A percentile compares a stretch with the other conserved stretches of the same genome.
Evolutionary conservation across 1,140 invertebrate genomes (phyloP).

Genomic region (Hydropsyche tenuis): DNA sequence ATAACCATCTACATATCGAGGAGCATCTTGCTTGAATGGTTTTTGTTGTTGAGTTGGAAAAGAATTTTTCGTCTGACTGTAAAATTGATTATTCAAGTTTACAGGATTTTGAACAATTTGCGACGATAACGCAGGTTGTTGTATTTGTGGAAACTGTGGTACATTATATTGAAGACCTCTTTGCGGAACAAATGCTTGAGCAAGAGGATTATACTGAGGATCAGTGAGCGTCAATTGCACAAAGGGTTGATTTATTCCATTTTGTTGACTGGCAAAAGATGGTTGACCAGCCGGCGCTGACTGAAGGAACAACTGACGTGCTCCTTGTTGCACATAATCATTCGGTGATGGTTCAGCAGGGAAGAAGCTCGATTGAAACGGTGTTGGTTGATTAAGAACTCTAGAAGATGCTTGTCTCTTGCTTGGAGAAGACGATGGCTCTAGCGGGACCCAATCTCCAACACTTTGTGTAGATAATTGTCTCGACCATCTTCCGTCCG

Average conservation of each 20-base stretch:
- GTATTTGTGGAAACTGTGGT: constrained; percentile 36
- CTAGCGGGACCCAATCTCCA: constrained; percentile 46
- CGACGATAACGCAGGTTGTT: constrained; percentile 30
- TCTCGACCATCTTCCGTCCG: constrained; percentile 44
- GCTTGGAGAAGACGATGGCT: constrained; percentile 49
- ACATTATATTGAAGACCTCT: constrained; percentile 52
- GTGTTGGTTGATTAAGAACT: constrained; percentile 60
- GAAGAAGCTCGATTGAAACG: constrained; percentile 55
- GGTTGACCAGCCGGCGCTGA: constrained; percentile 54
- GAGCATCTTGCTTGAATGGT: constrained; percentile 48
- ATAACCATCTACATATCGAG: constrained; percentile 59
- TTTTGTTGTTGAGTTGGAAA: constrained; percentile 48
- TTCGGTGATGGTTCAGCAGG: constrained; percentile 56
- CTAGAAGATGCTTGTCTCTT: constrained; percentile 60
- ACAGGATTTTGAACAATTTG: constrained; percentile 53
- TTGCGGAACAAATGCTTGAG: constrained; percentile 57
- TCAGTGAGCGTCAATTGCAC: constrained; percentile 37
- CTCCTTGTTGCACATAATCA: constrained; percentile 56
- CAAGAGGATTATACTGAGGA: constrained; percentile 52
- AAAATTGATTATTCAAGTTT: constrained; percentile 49
- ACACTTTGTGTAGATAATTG: constrained; percentile 37
- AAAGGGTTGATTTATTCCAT: constrained; percentile 52
- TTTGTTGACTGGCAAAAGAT: constrained; percentile 55
- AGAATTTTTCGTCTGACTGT: constrained; percentile 51
- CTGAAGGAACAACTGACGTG: constrained; percentile 58